Base-by-base conservation (phyloP, 37 sponge, comb jelly and placozoan genomes). In the Corticium candelabrum region DNA sequence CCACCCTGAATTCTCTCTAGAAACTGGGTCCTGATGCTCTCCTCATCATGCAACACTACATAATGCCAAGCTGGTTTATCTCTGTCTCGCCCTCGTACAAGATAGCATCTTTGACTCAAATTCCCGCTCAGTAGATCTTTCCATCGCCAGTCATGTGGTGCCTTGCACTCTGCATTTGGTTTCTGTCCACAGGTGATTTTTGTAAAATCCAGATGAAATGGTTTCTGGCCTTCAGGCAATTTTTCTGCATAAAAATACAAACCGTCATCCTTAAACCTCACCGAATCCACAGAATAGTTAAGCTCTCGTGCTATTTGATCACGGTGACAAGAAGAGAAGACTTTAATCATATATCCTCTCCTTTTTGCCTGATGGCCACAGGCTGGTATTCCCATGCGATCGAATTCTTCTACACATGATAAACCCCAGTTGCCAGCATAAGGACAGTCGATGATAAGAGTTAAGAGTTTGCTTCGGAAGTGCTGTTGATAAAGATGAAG, bases 11-110 rank as follows among this genome's bases (percentile, higher is more conserved):
- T 68, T 56, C 74, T 57, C 33, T 80, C 74, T 74, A 78, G 41
- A 21, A 50, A 50, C 21, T 70, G n/a, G 29, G 4, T 32, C 34
- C 7, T 7, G 40, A 76, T 79, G 32, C 70, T 75, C 0, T 84
- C 78, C 27, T 79, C 82, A 15, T 84, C 85, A 2, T 81, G 77
- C 34, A 90, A 75, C 38, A 90, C 40, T 21, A 90, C 91, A 34
- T 84, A 90, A 35, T 87, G 83, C 89, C 89, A 88, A 1, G 86
- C 89, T 76, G 80, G 79, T 41, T 39, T 76, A 34, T 79, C 85
- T 34, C 39, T 41, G 68, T 88, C 83, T 0, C 50, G 74, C 1
- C 89, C 85, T 41, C 70, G 77, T 0, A 82, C 82, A 3, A 74
- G 40, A 41, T 56, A 79, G 2, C 84, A 15, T 1, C 69, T 11